Conservation (phyloP, 2,888 invertebrate genomes). For the Diarsia dahlii region DNA sequence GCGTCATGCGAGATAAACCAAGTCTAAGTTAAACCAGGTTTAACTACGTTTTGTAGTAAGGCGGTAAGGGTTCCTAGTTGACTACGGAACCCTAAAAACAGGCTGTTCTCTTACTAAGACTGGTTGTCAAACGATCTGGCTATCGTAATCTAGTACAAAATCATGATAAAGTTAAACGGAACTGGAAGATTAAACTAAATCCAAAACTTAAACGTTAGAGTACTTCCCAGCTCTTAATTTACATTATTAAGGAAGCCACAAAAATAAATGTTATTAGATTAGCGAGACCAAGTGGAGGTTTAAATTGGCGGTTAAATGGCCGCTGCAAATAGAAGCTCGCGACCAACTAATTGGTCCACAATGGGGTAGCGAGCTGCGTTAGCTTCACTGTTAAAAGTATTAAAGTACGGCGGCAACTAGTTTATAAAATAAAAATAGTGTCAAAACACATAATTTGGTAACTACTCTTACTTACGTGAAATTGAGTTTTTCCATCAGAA, state of each 20-base stretch:
- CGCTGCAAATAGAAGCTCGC: constrained; percentile 60
- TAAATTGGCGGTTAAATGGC: constrained; percentile 65
- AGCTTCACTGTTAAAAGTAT: constrained; percentile 52
- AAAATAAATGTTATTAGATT: constrained; percentile 65
- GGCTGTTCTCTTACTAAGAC: too few relatives aligned
- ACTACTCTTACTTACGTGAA: neutral
- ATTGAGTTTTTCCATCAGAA: too few relatives aligned
- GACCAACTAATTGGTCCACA: constrained; percentile 74
- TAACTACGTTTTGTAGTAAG: too few relatives aligned
- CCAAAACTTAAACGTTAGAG: constrained; percentile 5
- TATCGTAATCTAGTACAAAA: too few relatives aligned
- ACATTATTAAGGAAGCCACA: constrained; percentile 50
- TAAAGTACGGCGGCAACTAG: constrained; percentile 26
- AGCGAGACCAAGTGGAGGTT: constrained; percentile 64
- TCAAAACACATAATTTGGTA: constrained; percentile 7
- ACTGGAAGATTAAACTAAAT: neutral
- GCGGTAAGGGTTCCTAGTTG: too few relatives aligned
- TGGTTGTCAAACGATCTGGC: neutral
- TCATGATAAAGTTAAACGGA: too few relatives aligned
- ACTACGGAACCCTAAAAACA: too few relatives aligned
- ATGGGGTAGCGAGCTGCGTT: constrained; percentile 67
- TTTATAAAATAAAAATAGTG: constrained; percentile 40
- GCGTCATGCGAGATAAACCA: too few relatives aligned
- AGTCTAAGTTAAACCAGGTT: too few relatives aligned
- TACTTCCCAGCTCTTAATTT: constrained; percentile 33